Base-by-base conservation (phyloP, 1,140 invertebrate genomes). In the Diabrotica undecimpunctata region DNA sequence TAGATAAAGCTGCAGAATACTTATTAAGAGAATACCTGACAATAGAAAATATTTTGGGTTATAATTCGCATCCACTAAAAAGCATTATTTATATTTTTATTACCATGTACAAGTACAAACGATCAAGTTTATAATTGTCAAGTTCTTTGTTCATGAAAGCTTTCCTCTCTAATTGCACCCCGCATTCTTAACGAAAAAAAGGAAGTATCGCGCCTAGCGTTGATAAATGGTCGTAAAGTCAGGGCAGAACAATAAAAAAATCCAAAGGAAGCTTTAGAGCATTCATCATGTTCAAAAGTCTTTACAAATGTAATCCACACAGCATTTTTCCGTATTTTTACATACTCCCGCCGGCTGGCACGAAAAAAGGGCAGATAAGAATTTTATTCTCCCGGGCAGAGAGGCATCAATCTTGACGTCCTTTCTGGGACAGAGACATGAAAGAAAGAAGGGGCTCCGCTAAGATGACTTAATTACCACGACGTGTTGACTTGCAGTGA, bases 201-300 rank as follows among this genome's bases (percentile, higher is more conserved):
- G n/a, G n/a, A n/a, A n/a, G n/a, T n/a, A n/a, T n/a, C n/a, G n/a
- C n/a, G 39, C 11, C 11, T 46, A 46, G 39, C 39, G 14, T 36
- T 57, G 55, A 57, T 57, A 36, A 57, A 57, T 57, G 55, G 37
- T 11, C 9, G 12, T 9, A 35, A 39, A 57, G 55, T 57, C 55
- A 35, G 36, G 0, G 12, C 14, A 57, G 35, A 9, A 57, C 55
- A 57, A 57, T 57, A n/a, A 37, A 54, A 57, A 57, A 57, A 57
- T n/a, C 36, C 9, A 14, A 36, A 57, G 55, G 55, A 57, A 57
- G 55, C 55, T 57, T 36, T 57, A 37, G 37, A 57, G 36, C 55
- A 57, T 57, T 57, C 55, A 57, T 57, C 55, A 57, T 57, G 55
- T 57, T 57, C 55, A 57, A 57, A 57, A 57, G 55, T 57, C 55